Evolutionary conservation across 1,140 invertebrate species (phyloP), one percentile per base, ranked within the genome.

Genomic region (Apis laboriosa): DNA sequence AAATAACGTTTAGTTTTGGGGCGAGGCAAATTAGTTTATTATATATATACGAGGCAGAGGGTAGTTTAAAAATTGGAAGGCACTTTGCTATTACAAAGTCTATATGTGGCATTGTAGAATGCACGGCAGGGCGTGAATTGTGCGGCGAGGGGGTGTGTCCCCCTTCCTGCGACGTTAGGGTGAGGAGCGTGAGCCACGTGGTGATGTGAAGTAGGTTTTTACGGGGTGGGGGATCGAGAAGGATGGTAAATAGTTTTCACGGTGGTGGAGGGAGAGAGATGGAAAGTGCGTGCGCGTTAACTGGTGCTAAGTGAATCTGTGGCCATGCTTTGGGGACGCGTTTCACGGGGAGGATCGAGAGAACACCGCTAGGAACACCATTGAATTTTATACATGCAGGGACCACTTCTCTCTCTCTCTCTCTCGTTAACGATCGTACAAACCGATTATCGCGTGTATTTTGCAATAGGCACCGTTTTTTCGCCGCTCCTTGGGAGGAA

Each of bases 281-380:
- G 68, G 75, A n/a, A 51, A 53, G 67, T 13, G 24, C 51, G 49
- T 73, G 72, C 82, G 84, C 85, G 85, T 90, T 91, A 91, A 90
- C 90, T 86, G 88, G 80, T 86, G 85, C 83, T 92, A 92, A 92
- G 90, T 92, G 91, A 92, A 92, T 92, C 86, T 92, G 89, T 79
- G 91, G 90, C 85, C 86, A 84, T 88, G 88, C 84, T 89, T 88
- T 88, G 80, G 87, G 85, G 87, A 86, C 84, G 82, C 83, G 68
- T 76, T 83, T 82, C 71, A 79, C 64, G 84, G 56, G 34, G 64
- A 86, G 84, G 87, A 88, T 90, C 76, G 82, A 7, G 34, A 83
- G 80, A 89, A 90, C 85, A 89, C 85, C 67, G 68, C 77, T 51
- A 58, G 78, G 77, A 83, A 86, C 83, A 81, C 77, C 84, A 85